Percentiles rank a stretch among this genome's conserved stretches.
Evolutionary conservation across 1,140 invertebrate genomes (phyloP).

Genomic region (Elysia chlorotica): DNA sequence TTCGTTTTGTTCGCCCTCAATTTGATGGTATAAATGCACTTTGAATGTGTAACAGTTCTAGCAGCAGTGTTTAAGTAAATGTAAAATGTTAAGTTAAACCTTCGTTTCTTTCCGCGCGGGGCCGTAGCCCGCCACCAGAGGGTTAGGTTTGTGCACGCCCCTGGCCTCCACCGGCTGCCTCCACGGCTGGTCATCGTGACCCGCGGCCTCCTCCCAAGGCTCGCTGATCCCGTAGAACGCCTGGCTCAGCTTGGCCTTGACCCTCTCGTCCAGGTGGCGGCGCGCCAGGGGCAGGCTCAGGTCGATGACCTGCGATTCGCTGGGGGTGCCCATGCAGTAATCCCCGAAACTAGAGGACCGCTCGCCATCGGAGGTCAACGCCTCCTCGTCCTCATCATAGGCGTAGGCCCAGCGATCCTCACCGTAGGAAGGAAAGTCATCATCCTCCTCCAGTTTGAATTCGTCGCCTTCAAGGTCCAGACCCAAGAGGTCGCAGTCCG

Average conservation of each 20-base stretch:
- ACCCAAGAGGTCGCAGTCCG: not conserved
- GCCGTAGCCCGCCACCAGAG: constrained; percentile 20
- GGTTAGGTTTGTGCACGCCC: constrained; percentile 12
- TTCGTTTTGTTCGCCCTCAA: too few species aligned
- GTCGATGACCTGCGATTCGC: constrained; percentile 15
- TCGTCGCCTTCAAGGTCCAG: constrained; percentile 2
- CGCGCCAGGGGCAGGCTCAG: constrained; percentile 8
- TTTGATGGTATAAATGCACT: too few species aligned
- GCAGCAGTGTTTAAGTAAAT: too few species aligned
- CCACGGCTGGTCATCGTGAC: constrained; percentile 6
- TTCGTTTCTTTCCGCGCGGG: constrained; percentile 20
- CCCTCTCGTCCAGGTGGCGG: constrained; percentile 4
- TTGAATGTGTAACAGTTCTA: too few species aligned
- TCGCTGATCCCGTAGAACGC: constrained; percentile 13
- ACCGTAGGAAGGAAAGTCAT: constrained; percentile 6
- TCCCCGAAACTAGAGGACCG: constrained; percentile 21
- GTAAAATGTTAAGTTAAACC: constrained; percentile 1
- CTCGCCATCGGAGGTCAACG: constrained; percentile 6
- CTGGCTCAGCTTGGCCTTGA: constrained; percentile 9
- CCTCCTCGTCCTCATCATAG: constrained; percentile 21
- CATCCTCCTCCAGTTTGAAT: not conserved
- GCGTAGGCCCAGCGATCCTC: constrained; percentile 18
- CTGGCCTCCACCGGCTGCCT: too few species aligned
- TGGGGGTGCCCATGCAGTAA: constrained; percentile 19
- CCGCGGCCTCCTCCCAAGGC: too few species aligned